phyloP scores from a whole-genome alignment of 1,140 invertebrate species.

The Drosophila ogumai region DNA sequence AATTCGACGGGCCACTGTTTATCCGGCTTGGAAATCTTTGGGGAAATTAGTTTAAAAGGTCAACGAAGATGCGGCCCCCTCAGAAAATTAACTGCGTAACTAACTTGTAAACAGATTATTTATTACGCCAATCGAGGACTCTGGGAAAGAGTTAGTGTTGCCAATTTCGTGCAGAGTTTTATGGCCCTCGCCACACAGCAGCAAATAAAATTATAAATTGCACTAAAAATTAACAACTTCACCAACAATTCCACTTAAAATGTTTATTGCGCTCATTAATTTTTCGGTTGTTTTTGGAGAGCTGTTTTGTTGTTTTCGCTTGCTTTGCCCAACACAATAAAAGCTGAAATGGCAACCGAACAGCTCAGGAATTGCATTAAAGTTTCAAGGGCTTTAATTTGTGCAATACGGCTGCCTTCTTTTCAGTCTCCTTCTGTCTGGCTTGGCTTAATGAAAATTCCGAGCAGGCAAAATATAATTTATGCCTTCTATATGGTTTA shows the following conservation, averaged over 20 bases:
- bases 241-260: conserved; percentile 83
- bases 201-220: conserved; percentile 73
- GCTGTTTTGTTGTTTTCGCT: conserved; percentile 33
- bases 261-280: conserved; percentile 83
- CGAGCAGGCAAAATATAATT: conserved; percentile 76
- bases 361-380: conserved; percentile 65
- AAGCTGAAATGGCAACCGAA: conserved; percentile 33
- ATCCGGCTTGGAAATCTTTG: conserved; percentile 55
- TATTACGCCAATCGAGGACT: conserved; percentile 62
- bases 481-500: conserved; percentile 79
- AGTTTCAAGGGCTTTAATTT: conserved; percentile 79
- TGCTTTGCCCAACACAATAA: conserved; percentile 49
- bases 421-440: conserved; percentile 21
- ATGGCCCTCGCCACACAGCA: conserved; percentile 66
- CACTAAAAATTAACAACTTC: conserved; percentile 84
- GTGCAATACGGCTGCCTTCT: conserved; percentile 10
- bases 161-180: conserved; percentile 71
- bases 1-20: conserved; percentile 33
- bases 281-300: conserved; percentile 70
- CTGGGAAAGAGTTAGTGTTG: conserved; percentile 36
- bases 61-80: conserved; percentile 30
- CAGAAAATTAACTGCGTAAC: conserved; percentile 75
- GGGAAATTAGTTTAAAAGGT: conserved; percentile 83
- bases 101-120: conserved; percentile 83
- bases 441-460: conserved; percentile 68